Evolutionary conservation across 2,888 invertebrate species (phyloP), one percentile per base, ranked within the genome.

Genomic region (Oscheius sp.): DNA sequence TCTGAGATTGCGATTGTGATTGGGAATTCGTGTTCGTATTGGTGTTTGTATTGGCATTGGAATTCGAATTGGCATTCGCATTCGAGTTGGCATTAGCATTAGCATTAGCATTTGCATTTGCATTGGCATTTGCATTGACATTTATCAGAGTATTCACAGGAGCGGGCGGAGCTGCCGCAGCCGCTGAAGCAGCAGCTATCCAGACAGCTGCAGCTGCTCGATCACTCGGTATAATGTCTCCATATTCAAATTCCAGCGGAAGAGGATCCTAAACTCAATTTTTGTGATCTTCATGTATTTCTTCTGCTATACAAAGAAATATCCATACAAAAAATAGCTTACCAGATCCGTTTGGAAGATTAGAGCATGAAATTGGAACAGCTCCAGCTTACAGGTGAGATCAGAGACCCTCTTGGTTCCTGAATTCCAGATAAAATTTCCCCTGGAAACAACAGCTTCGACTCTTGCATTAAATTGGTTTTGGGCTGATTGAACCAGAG

Each of bases 351-450:
- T 51, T 54, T 64, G 51, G 20, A 41, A 64, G 12, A 54, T 54
- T n/a, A 54, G 32, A 2, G 54, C 54, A 24, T 54, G 54, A 33
- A 20, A 54, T 24, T 54, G 54, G 33, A 54, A 54, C 32, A 54
- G 20, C n/a, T 54, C 54, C 14, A 54, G n/a, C 20, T 54, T 54
- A 17, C 54, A 54, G 20, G 54, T 54, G 33, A 17, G 17, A 22
- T 54, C 33, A 6, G n/a, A n/a, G 20, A n/a, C 17, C 12, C 54
- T 14, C 6, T 32, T 12, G 9, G 12, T 24, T 17, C 20, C 20
- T 9, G 54, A 54, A 4, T 32, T 30, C 54, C 54, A 54, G 20
- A 54, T 33, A 24, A 54, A 54, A 22, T 54, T 54, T n/a, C 54
- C 54, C 20, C 54, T 28, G 1, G 54, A 54, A n/a, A 54, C 32